Percentiles rank a stretch among this genome's conserved stretches.
Evolutionary conservation across 2,113 vertebrate genomes (phyloP).

Genomic region (Antechinus flavipes): DNA sequence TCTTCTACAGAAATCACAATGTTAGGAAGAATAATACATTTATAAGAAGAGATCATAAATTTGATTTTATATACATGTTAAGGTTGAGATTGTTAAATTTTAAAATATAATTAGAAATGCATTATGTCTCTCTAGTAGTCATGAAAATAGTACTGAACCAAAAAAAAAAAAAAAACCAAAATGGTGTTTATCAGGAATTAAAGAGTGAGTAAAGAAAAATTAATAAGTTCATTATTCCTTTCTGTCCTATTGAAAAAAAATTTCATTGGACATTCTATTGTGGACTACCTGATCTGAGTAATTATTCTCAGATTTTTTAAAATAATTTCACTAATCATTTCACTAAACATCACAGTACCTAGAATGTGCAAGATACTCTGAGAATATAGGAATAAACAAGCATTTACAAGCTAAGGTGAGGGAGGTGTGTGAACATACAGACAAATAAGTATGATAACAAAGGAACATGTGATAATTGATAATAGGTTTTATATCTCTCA

Average conservation of each 20-base stretch:
- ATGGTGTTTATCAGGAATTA: not conserved
- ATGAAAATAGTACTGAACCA: not conserved
- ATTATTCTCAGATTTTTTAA: not conserved
- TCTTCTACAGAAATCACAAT: not conserved
- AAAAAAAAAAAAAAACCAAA: not conserved
- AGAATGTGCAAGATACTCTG: not conserved
- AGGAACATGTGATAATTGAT: not conserved
- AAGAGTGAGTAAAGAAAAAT: not conserved
- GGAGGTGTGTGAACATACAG: not conserved
- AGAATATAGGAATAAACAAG: not conserved
- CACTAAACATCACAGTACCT: not conserved
- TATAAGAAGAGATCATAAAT: not conserved
- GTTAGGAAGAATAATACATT: not conserved
- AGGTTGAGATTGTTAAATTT: not conserved
- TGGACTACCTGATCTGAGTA: not conserved
- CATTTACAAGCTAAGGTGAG: not conserved
- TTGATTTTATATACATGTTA: not conserved
- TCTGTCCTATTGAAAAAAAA: not conserved
- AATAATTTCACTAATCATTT: not conserved
- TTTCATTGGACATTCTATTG: not conserved
- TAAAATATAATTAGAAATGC: not conserved
- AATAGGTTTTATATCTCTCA: not conserved
- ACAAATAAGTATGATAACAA: not conserved
- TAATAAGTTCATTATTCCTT: not conserved
- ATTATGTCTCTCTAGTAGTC: not conserved